Evolutionary conservation across 1,140 invertebrate species (phyloP).

Genomic region (Papilio polyxenes): DNA sequence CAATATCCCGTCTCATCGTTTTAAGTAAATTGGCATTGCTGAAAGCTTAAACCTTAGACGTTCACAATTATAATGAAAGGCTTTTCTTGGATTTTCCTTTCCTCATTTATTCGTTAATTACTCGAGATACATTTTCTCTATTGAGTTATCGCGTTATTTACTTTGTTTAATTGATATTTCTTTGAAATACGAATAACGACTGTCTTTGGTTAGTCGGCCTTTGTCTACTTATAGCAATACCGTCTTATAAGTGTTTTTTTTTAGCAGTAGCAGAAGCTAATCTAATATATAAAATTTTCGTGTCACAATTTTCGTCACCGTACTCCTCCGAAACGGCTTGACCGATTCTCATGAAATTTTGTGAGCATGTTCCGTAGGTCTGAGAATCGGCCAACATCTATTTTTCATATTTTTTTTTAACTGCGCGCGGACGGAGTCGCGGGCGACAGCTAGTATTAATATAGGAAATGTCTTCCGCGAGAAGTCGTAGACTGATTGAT

Average conservation of each 20-base stretch:
- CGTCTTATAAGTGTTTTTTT: not conserved
- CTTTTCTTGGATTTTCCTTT: slow-evolving; percentile 16
- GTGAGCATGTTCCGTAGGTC: too few species aligned
- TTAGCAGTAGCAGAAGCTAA: too few species aligned
- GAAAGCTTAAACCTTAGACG: slow-evolving; percentile 28
- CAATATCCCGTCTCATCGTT: slow-evolving; percentile 20
- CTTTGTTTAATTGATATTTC: not conserved
- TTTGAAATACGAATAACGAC: not conserved
- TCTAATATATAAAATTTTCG: too few species aligned
- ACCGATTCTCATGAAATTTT: too few species aligned
- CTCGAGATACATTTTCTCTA: slow-evolving; percentile 5
- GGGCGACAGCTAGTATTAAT: too few species aligned
- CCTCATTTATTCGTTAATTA: slow-evolving; percentile 13
- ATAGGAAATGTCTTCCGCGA: too few species aligned
- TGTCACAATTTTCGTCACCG: too few species aligned
- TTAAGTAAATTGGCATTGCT: slow-evolving; percentile 25
- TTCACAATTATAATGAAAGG: slow-evolving; percentile 24
- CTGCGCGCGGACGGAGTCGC: too few species aligned
- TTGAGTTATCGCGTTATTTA: slow-evolving; percentile 14
- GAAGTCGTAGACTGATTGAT: not conserved
- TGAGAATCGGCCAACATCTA: too few species aligned
- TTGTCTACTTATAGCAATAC: not conserved
- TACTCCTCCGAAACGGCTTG: too few species aligned
- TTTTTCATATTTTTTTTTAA: too few species aligned
- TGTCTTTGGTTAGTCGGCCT: not conserved